Evolutionary conservation across 30 jellyfish, hydroid and myxozoan species (phyloP), one percentile per base, ranked within the genome.

Genomic region (Chrysaora quinquecirrha): DNA sequence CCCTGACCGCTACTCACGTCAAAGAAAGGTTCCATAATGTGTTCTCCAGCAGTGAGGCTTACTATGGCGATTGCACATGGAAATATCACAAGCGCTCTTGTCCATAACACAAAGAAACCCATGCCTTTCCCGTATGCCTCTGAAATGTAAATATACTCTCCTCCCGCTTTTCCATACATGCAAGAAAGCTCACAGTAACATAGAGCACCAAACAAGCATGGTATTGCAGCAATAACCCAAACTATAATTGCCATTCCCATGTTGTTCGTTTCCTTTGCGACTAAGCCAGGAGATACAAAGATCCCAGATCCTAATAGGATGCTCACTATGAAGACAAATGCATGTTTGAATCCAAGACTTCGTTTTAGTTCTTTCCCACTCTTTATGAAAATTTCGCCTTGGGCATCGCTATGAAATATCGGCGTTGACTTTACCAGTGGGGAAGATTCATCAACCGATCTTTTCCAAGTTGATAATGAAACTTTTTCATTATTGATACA

Each of bases 171-270:
- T 47, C 31, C n/a, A 34, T 35, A 16, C 76, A 71, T 71, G 3
- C 69, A 30, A 9, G 92, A 82, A 2, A 82, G 48, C 69, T 82
- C 92, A 71, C 92, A 82, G 25, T 48, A 68, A 58, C 92, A 83
- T 25, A 83, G 25, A 6, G 93, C 86, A 18, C 93, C 86, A 61
- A 83, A 62, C 11, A 69, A 14, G 50, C 81, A 34, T 9, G 34
- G 29, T 1, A 70, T 52, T 6, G 78, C 81, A 35, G 86, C 34
- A 12, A 30, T 58, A 20, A 64, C 73, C 86, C 93, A 83, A 2
- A 54, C 79, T 19, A 82, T 29, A 19, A 82, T 35, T 18, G 84
- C 79, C 52, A 82, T 67, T 14, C 85, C 92, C 78, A 71, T 68
- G 62, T 32, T 68, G 56, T 43, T 68, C 30, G 92, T 82, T 34